Evolutionary conservation across 2,797 vertebrate species (phyloP).

Genomic region (Liasis olivaceus): DNA sequence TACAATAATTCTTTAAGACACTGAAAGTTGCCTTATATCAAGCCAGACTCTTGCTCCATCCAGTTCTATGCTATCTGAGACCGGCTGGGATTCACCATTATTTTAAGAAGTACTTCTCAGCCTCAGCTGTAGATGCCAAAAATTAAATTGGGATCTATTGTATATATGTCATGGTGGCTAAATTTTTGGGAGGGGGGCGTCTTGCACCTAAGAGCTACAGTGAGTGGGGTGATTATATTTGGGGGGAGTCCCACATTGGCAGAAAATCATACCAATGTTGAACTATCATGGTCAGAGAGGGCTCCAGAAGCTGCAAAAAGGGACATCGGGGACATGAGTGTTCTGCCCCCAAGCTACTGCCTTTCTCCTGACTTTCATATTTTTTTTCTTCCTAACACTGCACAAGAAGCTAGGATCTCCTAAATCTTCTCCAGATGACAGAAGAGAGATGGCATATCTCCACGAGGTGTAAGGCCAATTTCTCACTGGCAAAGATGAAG

Average conservation of each 20-base stretch:
- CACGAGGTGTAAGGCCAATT: neutral
- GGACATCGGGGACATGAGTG: too few species aligned
- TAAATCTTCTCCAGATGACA: neutral
- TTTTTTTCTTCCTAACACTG: neutral
- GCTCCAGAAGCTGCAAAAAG: neutral
- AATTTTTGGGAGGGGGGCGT: neutral
- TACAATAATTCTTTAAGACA: neutral
- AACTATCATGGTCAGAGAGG: neutral
- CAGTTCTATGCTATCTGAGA: neutral
- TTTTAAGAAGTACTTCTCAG: neutral
- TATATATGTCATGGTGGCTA: neutral
- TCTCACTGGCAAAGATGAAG: neutral
- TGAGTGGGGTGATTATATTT: neutral
- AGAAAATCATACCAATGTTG: neutral
- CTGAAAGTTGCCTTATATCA: neutral
- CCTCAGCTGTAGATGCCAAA: neutral
- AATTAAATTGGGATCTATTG: neutral
- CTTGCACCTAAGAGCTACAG: neutral
- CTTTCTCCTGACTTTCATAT: neutral
- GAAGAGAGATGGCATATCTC: neutral
- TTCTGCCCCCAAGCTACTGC: neutral
- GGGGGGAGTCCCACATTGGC: neutral
- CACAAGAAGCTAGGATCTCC: neutral
- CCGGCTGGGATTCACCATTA: neutral
- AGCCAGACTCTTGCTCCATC: neutral